Evolutionary conservation across 2,888 invertebrate genomes (phyloP), one percentile per base, ranked within the genome.

Genomic region (Ophion costatus): DNA sequence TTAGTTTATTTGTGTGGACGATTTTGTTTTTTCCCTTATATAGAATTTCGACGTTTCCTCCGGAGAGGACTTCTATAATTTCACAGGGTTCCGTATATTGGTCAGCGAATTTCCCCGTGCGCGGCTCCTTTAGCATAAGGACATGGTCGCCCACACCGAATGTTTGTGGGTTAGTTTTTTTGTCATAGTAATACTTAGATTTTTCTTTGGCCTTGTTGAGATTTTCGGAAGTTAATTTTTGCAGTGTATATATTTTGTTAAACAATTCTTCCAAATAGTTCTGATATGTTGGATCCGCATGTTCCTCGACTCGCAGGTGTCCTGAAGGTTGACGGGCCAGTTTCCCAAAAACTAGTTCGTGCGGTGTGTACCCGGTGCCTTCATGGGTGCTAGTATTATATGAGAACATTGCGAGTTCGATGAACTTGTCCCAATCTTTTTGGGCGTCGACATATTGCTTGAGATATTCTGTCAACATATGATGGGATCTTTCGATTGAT

Each of bases 1-100:
- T 24, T 24, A 24, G 2, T 24, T 24, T 24, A 2, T 24, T 24
- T 1, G 24, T 24, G 24, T 24, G 24, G 24, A 24, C 24, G 24
- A 24, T 24, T 24, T 24, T 24, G 24, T 24, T 24, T 24, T 24
- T 24, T 24, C 24, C 24, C 2, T 24, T 24, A 24, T 24, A 24
- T 24, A 24, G 2, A 24, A 24, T 69, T 63, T 80, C 80, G 0
- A 80, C 67, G 9, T 85, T 85, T 14, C 66, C 73, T 4, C 57
- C 45, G 0, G 61, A 61, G 9, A 24, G 24, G 9, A 61, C 22
- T 24, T 61, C 61, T 3, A 61, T 11, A 2, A 61, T 61, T 22
- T 20, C 9, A 17, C 61, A 61, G 3, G 61, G 61, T 20, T 61
- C 61, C 2, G 61, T 24, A 24, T 24, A 24, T 24, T 24, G 24